A percentile compares a stretch with the other conserved stretches of the same genome.
These are phyloP conservation scores for Hypselothyrea guttata DNA, from an alignment of 2,888 invertebrate genomes.

Conservation along the genomic window DNA sequence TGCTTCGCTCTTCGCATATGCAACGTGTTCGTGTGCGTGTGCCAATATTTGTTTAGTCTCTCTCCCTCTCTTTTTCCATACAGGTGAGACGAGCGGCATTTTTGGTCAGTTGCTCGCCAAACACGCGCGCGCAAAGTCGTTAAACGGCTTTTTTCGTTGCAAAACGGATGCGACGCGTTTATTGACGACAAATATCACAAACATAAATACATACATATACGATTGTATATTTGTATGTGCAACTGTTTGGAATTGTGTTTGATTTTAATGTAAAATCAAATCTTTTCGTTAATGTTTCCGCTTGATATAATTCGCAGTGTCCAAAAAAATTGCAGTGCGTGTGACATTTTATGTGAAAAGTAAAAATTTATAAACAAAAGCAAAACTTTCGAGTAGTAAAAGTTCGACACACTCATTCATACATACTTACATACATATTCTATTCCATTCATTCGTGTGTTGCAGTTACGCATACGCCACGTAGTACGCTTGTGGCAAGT, in stretches of 20 bases:
- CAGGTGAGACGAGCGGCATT: conserved; percentile 29
- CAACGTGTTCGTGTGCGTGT: neutral
- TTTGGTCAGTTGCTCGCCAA: conserved; percentile 57
- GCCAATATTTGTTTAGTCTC: conserved; percentile 9
- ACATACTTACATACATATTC: neutral
- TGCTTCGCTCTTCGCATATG: conserved; percentile 20
- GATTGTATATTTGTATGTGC: conserved; percentile 6
- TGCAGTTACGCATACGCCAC: neutral
- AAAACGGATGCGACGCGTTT: conserved; percentile 27
- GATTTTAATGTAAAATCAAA: conserved; percentile 17
- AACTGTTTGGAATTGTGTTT: conserved; percentile 28
- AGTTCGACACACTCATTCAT: neutral
- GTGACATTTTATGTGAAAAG: conserved; percentile 4
- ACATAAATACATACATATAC: conserved; percentile 13
- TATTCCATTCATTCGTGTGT: no score
- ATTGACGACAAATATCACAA: conserved; percentile 34
- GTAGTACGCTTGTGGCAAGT: neutral
- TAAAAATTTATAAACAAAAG: conserved; percentile 10
- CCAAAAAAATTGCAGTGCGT: conserved; percentile 4
- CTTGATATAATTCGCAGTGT: no score
- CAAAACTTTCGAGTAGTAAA: conserved; percentile 5
- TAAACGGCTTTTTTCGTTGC: conserved; percentile 16
- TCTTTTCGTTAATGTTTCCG: no score
- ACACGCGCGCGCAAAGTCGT: conserved; percentile 34
- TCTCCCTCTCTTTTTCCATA: conserved; percentile 23